A percentile compares a stretch with the other conserved stretches of the same genome.
These are phyloP conservation scores for Gerris lacustris DNA, from an alignment of 2,888 invertebrate genomes.

Conservation along the genomic window DNA sequence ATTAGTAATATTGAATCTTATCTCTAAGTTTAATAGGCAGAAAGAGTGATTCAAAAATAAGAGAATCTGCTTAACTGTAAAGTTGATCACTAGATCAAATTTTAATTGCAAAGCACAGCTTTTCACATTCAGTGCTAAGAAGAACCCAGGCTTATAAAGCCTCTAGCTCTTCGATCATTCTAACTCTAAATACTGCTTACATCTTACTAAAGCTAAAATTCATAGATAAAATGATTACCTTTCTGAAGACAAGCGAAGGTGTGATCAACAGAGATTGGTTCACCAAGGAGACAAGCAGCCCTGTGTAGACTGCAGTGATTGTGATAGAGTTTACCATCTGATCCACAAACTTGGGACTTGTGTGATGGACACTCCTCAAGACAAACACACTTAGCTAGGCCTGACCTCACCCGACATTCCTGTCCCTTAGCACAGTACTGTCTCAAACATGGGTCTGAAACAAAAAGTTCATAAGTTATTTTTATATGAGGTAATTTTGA, in stretches of 20 bases:
- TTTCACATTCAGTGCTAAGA: no score
- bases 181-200: background rate
- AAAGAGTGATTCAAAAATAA: no score
- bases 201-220: background rate
- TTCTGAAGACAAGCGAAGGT: conserved; percentile 42
- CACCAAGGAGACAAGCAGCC: conserved; percentile 46
- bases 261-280: conserved; percentile 44
- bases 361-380: conserved; percentile 45
- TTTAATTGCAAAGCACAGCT: no score
- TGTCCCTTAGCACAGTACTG: conserved; percentile 54
- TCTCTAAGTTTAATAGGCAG: no score
- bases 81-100: no score
- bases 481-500: no score
- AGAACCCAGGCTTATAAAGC: no score
- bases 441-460: conserved; percentile 50
- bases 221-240: conserved; percentile 33
- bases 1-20: no score
- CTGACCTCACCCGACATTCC: conserved; percentile 46
- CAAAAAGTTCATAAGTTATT: conserved; percentile 4
- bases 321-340: conserved; percentile 52
- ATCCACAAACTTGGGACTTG: conserved; percentile 50
- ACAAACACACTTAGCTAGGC: conserved; percentile 49
- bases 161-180: no score
- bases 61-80: no score
- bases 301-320: conserved; percentile 56